A percentile compares a stretch with the other conserved stretches of the same genome.
phyloP scores from a whole-genome alignment of 2,888 invertebrate genomes.

The Drosophila mimica region DNA sequence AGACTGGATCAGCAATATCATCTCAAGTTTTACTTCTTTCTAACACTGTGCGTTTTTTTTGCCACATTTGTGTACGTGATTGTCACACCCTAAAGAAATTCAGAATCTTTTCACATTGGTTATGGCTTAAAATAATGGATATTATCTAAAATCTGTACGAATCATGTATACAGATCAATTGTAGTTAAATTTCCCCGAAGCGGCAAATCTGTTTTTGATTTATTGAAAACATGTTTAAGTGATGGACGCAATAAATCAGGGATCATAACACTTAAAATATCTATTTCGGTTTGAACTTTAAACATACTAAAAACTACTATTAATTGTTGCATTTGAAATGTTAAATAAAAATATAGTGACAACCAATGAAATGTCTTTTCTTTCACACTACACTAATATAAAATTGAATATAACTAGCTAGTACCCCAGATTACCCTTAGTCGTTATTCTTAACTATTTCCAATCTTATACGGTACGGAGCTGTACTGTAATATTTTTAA shows the following conservation, averaged over 20 bases:
- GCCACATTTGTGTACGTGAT: conserved; percentile 78
- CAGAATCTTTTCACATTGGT: conserved; percentile 16
- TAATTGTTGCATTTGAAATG: conserved; percentile 6
- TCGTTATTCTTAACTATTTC: background rate
- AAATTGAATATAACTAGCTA: background rate
- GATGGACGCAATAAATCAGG: background rate
- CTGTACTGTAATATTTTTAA: background rate
- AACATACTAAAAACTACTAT: background rate
- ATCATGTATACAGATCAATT: background rate
- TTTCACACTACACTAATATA: background rate
- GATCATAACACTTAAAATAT: conserved; percentile 1
- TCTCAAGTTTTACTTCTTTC: conserved; percentile 74
- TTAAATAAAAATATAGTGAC: conserved; percentile 23
- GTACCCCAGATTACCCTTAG: background rate
- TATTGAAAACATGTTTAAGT: background rate
- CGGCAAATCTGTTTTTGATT: background rate
- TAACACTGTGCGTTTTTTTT: conserved; percentile 62
- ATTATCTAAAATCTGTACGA: background rate
- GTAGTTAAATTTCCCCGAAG: background rate
- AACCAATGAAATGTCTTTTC: background rate
- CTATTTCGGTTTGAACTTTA: background rate
- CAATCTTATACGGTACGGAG: background rate
- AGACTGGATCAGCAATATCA: conserved; percentile 80
- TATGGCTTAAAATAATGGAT: conserved; percentile 1
- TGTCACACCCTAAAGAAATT: conserved; percentile 49